phyloP scores from a whole-genome alignment of 2,797 vertebrate species.

The Melanotaenia boesemani region DNA sequence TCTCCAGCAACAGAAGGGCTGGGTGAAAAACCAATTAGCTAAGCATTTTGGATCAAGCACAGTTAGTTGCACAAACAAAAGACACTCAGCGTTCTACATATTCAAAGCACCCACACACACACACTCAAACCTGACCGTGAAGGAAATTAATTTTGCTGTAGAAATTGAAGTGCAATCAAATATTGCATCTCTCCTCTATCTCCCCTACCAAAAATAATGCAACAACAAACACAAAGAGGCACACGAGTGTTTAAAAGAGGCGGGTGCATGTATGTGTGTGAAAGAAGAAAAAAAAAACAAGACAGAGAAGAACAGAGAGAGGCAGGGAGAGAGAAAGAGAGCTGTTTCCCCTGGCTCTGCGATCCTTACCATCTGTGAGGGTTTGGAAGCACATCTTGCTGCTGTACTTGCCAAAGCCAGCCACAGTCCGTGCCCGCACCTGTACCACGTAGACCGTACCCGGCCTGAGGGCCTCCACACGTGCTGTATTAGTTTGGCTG shows the following conservation, averaged over 20 bases:
- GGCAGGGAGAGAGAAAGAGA: conserved; percentile 42
- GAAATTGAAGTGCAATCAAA: conserved; percentile 65
- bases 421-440: conserved; percentile 94
- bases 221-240: conserved; percentile 54
- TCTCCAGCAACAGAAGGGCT: conserved; percentile 73
- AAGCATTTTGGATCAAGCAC: conserved; percentile 77
- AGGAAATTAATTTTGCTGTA: conserved; percentile 66
- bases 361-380: conserved; percentile 93
- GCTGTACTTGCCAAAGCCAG: conserved; percentile 98
- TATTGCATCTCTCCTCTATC: conserved; percentile 49
- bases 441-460: conserved; percentile 97
- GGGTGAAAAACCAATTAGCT: conserved; percentile 81
- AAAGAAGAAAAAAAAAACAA: conserved; percentile 20
- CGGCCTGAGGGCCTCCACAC: conserved; percentile 90
- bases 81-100: conserved; percentile 54
- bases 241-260: conserved; percentile 27
- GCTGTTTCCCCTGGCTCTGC: conserved; percentile 64
- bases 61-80: conserved; percentile 76
- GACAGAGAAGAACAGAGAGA: conserved; percentile 34
- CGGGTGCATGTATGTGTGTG: conserved; percentile 14
- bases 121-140: conserved; percentile 48
- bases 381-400: conserved; percentile 99
- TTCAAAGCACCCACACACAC: conserved; percentile 31
- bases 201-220: conserved; percentile 24
- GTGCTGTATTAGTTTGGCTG: conserved; percentile 95